Conservation (phyloP, 2,888 invertebrate species). For the Drosophila seclusa region DNA sequence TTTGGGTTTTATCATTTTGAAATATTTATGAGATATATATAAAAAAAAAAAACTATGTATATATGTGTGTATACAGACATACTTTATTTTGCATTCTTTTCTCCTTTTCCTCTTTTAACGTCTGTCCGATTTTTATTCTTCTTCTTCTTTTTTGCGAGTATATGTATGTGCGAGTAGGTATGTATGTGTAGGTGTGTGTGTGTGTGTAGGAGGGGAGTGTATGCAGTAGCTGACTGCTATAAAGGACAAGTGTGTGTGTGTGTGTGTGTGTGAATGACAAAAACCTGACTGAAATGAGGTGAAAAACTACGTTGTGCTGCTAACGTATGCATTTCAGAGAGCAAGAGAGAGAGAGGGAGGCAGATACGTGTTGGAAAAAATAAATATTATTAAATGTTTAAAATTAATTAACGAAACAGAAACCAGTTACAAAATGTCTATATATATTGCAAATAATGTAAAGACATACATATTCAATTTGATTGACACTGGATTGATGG, state of each 20-base stretch:
- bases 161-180: neutral
- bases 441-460: neutral
- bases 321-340: neutral
- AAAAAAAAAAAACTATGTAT: neutral
- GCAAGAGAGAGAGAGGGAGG: neutral
- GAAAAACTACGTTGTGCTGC: constrained; percentile 1
- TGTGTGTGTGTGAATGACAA: constrained; percentile 7
- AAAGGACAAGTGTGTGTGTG: neutral
- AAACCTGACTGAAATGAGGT: constrained; percentile 11
- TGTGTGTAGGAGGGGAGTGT: neutral
- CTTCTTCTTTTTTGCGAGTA: neutral
- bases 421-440: constrained; percentile 12
- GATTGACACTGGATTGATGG: constrained; percentile 8
- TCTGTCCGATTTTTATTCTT: constrained; percentile 30
- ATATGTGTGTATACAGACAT: constrained; percentile 25
- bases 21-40: constrained; percentile 20
- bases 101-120: constrained; percentile 8
- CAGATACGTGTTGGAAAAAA: neutral
- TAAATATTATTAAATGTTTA: neutral
- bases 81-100: constrained; percentile 18
- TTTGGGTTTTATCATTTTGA: constrained; percentile 16
- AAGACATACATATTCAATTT: constrained; percentile 7
- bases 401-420: constrained; percentile 2
- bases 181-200: neutral
- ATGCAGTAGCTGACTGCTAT: constrained; percentile 19